Evolutionary conservation across 2,888 invertebrate species (phyloP), one percentile per base, ranked within the genome.

Genomic region (Exocentrus adspersus): DNA sequence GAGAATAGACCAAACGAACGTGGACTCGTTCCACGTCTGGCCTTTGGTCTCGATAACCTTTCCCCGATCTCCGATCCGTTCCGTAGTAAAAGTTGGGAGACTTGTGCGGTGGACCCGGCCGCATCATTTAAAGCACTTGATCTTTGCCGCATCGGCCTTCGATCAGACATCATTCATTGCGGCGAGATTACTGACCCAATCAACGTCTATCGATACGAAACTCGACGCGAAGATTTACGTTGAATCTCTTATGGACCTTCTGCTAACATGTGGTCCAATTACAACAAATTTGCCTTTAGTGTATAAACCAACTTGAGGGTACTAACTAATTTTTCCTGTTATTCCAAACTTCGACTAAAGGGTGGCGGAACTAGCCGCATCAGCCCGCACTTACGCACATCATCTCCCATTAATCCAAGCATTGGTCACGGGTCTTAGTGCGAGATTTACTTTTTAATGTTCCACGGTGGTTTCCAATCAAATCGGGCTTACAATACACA

Each of bases 401-500:
- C 64, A 74, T 76, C 75, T 78, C 75, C 75, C 74, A 77, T 80
- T 81, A 81, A 81, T 82, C 80, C 80, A 72, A 62, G 73, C 78
- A 79, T 81, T 80, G 82, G 81, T 79, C 80, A 81, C 75, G 78
- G 80, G 80, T 77, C 78, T 82, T 81, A 81, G 73, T 74, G 71
- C 73, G 75, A 79, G 81, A 80, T 81, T 80, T 79, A 80, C 74
- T 81, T 82, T 82, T 82, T 82, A 82, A 82, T 82, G 80, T 81
- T 79, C 79, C 71, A 75, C 75, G 72, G 75, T 74, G 75, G 78
- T 80, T 80, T 81, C 81, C 80, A 81, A 81, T 81, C 80, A 77
- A 72, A 75, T 72, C 66, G 68, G 77, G 77, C 77, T 78, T 76
- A 78, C 67, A 46, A 52, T 41, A 51, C 57, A 59, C 57, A 59